Evolutionary conservation across 2,113 vertebrate genomes (phyloP).

Genomic region (Scomber japonicus): DNA sequence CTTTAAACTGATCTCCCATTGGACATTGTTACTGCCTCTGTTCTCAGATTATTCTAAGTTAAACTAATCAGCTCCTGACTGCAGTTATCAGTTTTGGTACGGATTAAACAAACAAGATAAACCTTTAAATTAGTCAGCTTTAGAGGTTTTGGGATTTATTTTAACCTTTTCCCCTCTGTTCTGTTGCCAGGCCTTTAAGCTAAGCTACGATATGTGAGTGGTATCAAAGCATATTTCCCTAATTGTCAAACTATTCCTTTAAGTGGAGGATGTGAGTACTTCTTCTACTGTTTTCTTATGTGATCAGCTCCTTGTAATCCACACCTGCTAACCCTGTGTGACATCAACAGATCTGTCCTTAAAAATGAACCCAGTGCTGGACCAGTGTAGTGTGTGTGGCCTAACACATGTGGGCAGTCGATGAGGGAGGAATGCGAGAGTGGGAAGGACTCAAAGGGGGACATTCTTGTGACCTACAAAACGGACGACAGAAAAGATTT

Average conservation of each 20-base stretch:
- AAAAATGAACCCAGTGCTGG: constrained; percentile 1
- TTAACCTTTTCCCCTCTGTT: no score
- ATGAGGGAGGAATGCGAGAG: constrained; percentile 74
- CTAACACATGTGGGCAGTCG: constrained; percentile 55
- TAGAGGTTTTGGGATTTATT: no score
- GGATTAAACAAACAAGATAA: no score
- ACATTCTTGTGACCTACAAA: constrained; percentile 69
- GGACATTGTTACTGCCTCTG: no score
- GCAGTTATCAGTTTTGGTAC: no score
- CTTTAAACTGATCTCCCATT: no score
- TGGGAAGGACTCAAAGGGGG: constrained; percentile 66
- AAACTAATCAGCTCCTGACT: no score
- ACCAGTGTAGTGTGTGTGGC: constrained; percentile 23
- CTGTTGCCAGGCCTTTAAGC: no score
- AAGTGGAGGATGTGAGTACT: background rate
- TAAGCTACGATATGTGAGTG: no score
- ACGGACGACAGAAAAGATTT: constrained; percentile 59
- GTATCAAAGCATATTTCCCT: no score
- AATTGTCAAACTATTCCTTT: background rate
- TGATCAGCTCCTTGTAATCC: background rate
- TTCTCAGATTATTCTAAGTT: no score
- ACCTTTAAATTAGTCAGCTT: no score
- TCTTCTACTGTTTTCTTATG: background rate
- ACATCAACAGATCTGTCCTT: constrained; percentile 25
- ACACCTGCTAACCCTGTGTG: background rate